Base-by-base conservation (phyloP, 2,113 vertebrate species). In the Callopanchax toddi region DNA sequence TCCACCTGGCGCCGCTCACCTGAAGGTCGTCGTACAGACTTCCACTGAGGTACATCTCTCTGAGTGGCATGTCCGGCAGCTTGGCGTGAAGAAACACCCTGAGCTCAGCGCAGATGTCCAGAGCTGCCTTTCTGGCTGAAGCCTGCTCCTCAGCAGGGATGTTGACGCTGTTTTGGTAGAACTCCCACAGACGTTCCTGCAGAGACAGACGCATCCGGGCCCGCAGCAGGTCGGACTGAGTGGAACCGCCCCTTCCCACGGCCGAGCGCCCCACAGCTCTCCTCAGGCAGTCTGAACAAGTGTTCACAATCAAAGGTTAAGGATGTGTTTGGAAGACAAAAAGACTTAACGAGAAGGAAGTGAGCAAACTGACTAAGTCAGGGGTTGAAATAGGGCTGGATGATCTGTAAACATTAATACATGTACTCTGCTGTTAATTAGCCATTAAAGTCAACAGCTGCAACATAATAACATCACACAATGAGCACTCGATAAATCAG, bases 21-120 rank as follows among this genome's bases (percentile, higher is more conserved):
- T 98, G 97, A 49, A 99, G 91, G 64, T 97, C 97, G 0, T 99
- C 97, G 4, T 96, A 98, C 21, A 99, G 93, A 86, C 96, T 99
- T 57, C 97, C 97, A 0, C 97, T 98, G 45, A 99, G 92, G 91
- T 97, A 98, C 96, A 98, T 98, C 81, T 99, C 97, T 65, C 95
- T 91, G 58, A 99, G 93, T 0, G 96, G 96, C 96, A 99, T 98
- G 91, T 99, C 96, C 0, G 97, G 96, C 77, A 98, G 83, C 82
- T 98, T 98, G 87, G 93, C 92, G 1, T 93, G 95, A 34, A 99
- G 93, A 76, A 98, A 99, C 74, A 95, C 90, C 62, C 96, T 87
- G 45, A 99, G 94, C 86, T 99, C 97, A 0, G 96, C 91, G 4
- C 97, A 99, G 86, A 99, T 98, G 72, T 99, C 97, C 86, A 99